Percentiles rank a stretch among this genome's conserved stretches.
These are phyloP conservation scores for Fundulus diaphanus DNA, from an alignment of 2,797 vertebrate species.

Conservation along the genomic window DNA sequence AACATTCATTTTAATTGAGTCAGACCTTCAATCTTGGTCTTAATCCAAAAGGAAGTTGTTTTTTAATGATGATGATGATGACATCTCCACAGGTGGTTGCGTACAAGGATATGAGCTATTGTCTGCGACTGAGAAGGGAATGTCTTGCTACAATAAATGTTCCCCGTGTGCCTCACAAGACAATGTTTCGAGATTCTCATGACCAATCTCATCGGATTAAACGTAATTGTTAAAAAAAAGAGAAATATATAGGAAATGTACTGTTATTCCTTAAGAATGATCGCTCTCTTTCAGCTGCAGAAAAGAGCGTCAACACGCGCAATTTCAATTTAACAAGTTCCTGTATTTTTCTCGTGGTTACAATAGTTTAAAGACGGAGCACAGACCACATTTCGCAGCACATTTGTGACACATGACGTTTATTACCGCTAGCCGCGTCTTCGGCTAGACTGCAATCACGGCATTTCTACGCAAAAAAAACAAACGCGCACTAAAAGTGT, in stretches of 20 bases:
- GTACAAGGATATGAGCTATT: not conserved
- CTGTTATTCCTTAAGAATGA: too few species aligned
- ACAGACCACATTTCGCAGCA: not conserved
- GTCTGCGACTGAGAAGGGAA: not conserved
- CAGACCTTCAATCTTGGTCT: not conserved
- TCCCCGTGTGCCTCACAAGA: not conserved
- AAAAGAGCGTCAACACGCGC: not conserved
- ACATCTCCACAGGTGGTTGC: not conserved
- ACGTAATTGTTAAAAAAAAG: not conserved
- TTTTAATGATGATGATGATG: not conserved
- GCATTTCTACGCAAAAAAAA: not conserved
- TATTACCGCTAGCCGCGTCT: not conserved
- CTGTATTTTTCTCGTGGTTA: not conserved
- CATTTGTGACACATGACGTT: not conserved
- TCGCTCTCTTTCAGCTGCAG: not conserved
- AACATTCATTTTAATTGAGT: not conserved
- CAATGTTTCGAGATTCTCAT: not conserved
- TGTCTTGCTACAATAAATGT: too few species aligned
- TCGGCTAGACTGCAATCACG: not conserved
- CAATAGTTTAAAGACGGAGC: not conserved
- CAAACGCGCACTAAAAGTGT: not conserved
- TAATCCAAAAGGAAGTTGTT: not conserved
- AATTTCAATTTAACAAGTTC: not conserved
- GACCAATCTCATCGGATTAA: not conserved
- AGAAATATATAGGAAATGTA: too few species aligned